Percentiles rank a stretch among this genome's conserved stretches.
These are phyloP conservation scores for Notolabrus celidotus DNA, from an alignment of 2,797 vertebrate species.

Conservation along the genomic window DNA sequence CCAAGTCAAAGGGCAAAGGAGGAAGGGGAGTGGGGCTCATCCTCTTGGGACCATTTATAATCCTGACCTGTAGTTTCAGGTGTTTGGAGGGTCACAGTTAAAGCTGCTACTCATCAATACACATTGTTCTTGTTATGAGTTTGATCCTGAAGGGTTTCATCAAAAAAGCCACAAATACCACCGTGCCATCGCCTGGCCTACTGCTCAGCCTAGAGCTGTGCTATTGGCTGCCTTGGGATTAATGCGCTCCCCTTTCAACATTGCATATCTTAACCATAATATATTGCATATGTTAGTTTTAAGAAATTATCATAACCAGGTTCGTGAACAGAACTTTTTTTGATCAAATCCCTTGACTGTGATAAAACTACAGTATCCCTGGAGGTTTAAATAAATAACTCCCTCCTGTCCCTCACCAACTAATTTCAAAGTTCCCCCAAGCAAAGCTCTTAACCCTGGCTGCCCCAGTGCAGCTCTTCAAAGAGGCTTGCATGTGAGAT, in stretches of 20 bases:
- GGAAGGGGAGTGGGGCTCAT: slow-evolving; percentile 20
- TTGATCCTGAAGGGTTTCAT: slow-evolving; percentile 56
- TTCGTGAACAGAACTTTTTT: too few species aligned
- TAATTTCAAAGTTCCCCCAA: too few species aligned
- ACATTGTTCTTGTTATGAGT: slow-evolving; percentile 71
- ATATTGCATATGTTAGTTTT: too few species aligned
- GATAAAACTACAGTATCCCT: too few species aligned
- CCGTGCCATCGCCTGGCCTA: slow-evolving; percentile 27
- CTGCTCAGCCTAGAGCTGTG: slow-evolving; percentile 13
- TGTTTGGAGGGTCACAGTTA: slow-evolving; percentile 52
- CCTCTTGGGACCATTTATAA: slow-evolving; percentile 67
- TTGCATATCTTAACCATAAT: too few species aligned
- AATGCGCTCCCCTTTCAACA: not conserved
- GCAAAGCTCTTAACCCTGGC: too few species aligned
- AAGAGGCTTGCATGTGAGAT: too few species aligned
- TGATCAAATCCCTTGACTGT: too few species aligned
- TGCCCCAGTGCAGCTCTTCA: too few species aligned
- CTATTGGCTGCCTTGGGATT: not conserved
- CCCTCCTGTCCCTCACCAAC: too few species aligned
- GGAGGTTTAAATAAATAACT: too few species aligned
- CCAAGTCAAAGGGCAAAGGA: slow-evolving; percentile 77
- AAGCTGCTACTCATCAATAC: slow-evolving; percentile 51
- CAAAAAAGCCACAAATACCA: slow-evolving; percentile 44
- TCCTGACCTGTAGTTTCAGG: slow-evolving; percentile 81
- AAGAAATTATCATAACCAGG: too few species aligned